Evolutionary conservation across 1,140 invertebrate genomes (phyloP).

Genomic region (Trachymyrmex cornetzi): DNA sequence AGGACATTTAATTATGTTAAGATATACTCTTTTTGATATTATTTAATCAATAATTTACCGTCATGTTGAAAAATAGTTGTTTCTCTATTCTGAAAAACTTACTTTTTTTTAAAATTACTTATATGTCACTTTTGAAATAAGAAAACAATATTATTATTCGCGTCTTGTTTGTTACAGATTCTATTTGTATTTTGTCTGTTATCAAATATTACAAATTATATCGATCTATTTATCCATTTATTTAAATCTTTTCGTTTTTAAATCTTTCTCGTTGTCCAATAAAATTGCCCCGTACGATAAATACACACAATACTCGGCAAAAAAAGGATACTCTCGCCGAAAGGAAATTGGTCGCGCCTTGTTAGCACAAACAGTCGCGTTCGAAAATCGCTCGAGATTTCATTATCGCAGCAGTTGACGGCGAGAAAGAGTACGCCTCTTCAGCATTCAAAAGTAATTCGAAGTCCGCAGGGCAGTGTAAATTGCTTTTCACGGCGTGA

Average conservation of each 20-base stretch:
- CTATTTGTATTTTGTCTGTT: not conserved
- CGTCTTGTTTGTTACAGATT: not conserved
- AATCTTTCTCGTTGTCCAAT: not conserved
- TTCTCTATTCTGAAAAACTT: too few species aligned
- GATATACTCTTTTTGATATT: too few species aligned
- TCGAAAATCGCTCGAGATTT: constrained; percentile 54
- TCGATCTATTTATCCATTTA: not conserved
- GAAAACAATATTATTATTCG: not conserved
- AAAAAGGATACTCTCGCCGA: constrained; percentile 8
- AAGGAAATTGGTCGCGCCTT: constrained; percentile 41
- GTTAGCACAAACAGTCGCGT: constrained; percentile 50
- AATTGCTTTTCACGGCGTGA: constrained; percentile 61
- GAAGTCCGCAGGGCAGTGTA: constrained; percentile 63
- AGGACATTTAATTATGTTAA: too few species aligned
- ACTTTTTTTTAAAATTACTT: too few species aligned
- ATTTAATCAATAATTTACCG: too few species aligned
- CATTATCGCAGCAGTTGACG: constrained; percentile 58
- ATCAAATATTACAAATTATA: not conserved
- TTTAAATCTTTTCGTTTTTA: not conserved
- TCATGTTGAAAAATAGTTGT: too few species aligned
- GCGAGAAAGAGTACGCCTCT: constrained; percentile 48
- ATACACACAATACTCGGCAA: not conserved
- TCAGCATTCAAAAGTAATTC: constrained; percentile 60
- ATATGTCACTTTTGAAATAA: too few species aligned
- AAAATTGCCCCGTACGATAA: not conserved